phyloP scores from a whole-genome alignment of 2,113 vertebrate species.

The Nibea albiflora region DNA sequence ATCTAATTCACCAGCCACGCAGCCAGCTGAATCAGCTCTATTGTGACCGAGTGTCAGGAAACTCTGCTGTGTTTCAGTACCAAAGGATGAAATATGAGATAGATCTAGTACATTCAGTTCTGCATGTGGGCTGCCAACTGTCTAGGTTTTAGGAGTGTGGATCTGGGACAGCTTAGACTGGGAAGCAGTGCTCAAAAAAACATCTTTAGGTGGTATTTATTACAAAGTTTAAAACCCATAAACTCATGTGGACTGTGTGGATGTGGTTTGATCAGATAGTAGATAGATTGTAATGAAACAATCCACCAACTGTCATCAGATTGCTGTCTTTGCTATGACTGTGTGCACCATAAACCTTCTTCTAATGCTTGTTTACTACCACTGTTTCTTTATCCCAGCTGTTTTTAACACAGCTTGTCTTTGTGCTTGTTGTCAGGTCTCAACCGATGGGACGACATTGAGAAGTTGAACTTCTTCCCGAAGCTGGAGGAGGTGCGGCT shows the following conservation, averaged over 20 bases:
- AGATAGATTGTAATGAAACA: too few relatives aligned
- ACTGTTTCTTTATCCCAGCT: background rate
- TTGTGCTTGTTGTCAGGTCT: slow-evolving; percentile 86
- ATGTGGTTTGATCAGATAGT: too few relatives aligned
- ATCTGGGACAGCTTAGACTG: too few relatives aligned
- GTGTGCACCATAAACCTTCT: background rate
- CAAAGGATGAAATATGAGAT: background rate
- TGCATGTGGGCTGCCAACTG: background rate
- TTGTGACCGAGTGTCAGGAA: background rate
- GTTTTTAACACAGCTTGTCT: background rate
- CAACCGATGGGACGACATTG: slow-evolving; percentile 95
- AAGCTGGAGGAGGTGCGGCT: slow-evolving; percentile 95
- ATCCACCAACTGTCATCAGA: too few relatives aligned
- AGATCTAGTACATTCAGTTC: background rate
- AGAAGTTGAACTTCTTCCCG: slow-evolving; percentile 96
- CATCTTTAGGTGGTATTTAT: too few relatives aligned
- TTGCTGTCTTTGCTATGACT: background rate
- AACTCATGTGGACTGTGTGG: too few relatives aligned
- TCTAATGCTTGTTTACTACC: background rate
- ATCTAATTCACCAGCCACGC: too few relatives aligned
- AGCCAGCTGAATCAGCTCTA: background rate
- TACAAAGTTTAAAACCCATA: too few relatives aligned
- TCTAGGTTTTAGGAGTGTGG: background rate
- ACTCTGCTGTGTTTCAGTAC: background rate
- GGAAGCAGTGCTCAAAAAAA: too few relatives aligned